These are phyloP conservation scores for Chrysolina oricalcia DNA, from an alignment of 2,888 invertebrate genomes.

Conservation along the genomic window DNA sequence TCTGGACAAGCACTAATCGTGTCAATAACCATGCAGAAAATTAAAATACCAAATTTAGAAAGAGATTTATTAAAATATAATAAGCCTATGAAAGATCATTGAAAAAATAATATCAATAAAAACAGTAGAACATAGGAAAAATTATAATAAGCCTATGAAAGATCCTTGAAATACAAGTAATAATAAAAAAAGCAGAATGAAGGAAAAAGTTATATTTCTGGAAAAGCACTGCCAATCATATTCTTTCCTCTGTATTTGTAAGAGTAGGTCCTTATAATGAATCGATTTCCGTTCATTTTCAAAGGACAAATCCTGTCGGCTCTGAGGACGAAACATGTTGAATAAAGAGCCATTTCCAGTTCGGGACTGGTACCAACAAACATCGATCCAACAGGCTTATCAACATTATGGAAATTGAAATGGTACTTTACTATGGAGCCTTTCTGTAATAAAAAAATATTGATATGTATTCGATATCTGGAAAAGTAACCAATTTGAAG, in stretches of 20 bases:
- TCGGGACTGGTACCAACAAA: slow-evolving; percentile 93
- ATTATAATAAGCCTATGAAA: neutral
- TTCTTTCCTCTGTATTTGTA: slow-evolving; percentile 83
- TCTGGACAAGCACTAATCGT: too few relatives aligned
- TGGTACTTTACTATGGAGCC: slow-evolving; percentile 83
- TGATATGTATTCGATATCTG: neutral
- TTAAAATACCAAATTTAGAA: too few relatives aligned
- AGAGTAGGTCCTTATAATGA: slow-evolving; percentile 83
- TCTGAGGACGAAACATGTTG: slow-evolving; percentile 87
- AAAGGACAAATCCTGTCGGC: slow-evolving; percentile 84
- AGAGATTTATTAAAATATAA: too few relatives aligned
- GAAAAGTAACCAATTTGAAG: too few relatives aligned
- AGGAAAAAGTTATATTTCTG: slow-evolving; percentile 77
- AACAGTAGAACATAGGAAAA: too few relatives aligned
- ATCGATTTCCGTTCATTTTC: slow-evolving; percentile 80
- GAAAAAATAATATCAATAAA: too few relatives aligned
- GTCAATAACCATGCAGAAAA: too few relatives aligned
- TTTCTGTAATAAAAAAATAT: slow-evolving; percentile 76
- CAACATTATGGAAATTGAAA: slow-evolving; percentile 80
- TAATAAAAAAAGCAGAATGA: too few relatives aligned
- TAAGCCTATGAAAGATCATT: too few relatives aligned
- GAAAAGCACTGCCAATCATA: slow-evolving; percentile 87
- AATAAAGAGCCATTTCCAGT: slow-evolving; percentile 91
- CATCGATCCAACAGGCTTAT: slow-evolving; percentile 85
- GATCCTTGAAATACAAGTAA: too few relatives aligned